These are phyloP conservation scores for Lamellibrachia satsuma DNA, from an alignment of 2,888 invertebrate genomes.

Conservation along the genomic window DNA sequence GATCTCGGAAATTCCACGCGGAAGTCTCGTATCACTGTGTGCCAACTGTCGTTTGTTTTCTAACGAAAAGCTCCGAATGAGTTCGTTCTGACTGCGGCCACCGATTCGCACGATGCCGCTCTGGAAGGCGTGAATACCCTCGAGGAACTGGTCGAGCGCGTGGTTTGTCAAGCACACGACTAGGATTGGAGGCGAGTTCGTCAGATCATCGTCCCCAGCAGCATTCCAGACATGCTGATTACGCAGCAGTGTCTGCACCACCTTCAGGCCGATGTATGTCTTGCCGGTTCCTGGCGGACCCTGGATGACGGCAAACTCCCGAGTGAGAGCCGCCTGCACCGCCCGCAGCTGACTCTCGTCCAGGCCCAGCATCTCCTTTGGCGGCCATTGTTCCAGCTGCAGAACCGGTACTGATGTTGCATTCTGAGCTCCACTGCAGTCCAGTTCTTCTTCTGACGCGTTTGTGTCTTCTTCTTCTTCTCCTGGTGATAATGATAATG, in stretches of 20 bases:
- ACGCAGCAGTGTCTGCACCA: constrained; percentile 70
- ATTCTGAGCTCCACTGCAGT: background rate
- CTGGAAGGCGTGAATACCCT: constrained; percentile 55
- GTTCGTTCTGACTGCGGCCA: constrained; percentile 49
- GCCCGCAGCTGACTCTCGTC: constrained; percentile 50
- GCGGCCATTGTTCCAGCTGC: constrained; percentile 42
- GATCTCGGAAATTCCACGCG: background rate
- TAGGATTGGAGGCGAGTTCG: constrained; percentile 51
- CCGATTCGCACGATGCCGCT: constrained; percentile 56
- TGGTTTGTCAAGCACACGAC: constrained; percentile 65
- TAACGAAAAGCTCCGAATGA: constrained; percentile 45
- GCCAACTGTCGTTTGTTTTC: background rate
- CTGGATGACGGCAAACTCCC: constrained; percentile 49
- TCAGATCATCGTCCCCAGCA: background rate
- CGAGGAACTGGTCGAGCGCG: constrained; percentile 65
- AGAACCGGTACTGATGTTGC: constrained; percentile 25
- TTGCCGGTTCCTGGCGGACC: constrained; percentile 51
- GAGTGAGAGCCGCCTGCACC: constrained; percentile 44
- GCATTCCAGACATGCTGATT: constrained; percentile 64
- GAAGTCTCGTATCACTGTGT: background rate
- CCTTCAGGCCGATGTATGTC: constrained; percentile 47
- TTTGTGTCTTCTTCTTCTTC: too few species aligned
- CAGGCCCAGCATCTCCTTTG: constrained; percentile 39
- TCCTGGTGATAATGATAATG: too few species aligned
- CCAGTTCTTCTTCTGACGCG: background rate